Percentiles rank a stretch among this genome's conserved stretches.
phyloP scores from a whole-genome alignment of 2,113 vertebrate species.

The Zootoca vivipara region DNA sequence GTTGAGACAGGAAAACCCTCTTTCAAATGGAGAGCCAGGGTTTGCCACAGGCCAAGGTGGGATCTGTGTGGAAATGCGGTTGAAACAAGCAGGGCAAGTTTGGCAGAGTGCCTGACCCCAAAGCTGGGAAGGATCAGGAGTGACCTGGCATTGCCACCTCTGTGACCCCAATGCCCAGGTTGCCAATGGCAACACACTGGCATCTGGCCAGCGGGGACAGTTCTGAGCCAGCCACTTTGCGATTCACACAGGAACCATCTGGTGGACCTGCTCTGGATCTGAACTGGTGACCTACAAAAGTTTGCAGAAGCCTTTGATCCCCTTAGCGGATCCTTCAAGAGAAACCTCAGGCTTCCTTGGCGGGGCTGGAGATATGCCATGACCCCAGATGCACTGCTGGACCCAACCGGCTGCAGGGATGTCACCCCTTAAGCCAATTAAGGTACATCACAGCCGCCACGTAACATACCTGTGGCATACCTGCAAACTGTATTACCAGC shows the following conservation, averaged over 20 bases:
- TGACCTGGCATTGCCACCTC: rapidly evolving
- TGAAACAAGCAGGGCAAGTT: too few species aligned
- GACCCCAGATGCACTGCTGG: neutral
- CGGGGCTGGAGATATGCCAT: neutral
- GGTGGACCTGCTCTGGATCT: rapidly evolving
- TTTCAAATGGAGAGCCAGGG: neutral
- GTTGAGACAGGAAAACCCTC: neutral
- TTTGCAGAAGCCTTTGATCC: neutral
- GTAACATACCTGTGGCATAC: neutral
- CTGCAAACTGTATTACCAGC: neutral
- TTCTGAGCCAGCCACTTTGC: neutral
- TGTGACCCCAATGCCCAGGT: neutral
- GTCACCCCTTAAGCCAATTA: neutral
- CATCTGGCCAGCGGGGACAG: neutral
- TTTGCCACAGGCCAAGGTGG: neutral
- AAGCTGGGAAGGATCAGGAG: neutral
- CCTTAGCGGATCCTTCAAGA: neutral
- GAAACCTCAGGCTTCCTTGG: neutral
- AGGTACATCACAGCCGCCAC: too few species aligned
- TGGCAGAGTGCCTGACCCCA: neutral
- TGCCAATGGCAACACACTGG: neutral
- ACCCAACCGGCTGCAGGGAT: neutral
- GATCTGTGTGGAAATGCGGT: neutral
- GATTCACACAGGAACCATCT: neutral
- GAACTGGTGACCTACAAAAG: neutral